phyloP scores from a whole-genome alignment of 2,797 vertebrate genomes.

The Sebastes matsubarae region DNA sequence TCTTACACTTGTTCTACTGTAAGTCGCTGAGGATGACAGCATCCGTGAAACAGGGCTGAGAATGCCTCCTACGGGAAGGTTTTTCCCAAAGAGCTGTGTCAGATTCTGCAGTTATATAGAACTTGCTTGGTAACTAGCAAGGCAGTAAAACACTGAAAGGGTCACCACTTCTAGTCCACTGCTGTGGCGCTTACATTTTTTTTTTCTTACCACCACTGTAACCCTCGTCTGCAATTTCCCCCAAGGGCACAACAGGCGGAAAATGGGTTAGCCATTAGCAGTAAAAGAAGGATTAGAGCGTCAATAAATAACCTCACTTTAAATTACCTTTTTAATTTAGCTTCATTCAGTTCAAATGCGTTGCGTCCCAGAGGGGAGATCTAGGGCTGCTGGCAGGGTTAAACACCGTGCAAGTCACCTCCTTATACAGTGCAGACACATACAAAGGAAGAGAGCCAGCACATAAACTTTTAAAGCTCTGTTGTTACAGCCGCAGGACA shows the following conservation, averaged over 20 bases:
- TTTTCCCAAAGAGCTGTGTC: slow-evolving; percentile 23
- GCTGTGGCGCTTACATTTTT: slow-evolving; percentile 11
- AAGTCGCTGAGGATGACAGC: slow-evolving; percentile 1
- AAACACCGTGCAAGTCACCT: background rate
- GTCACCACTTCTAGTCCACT: slow-evolving; percentile 19
- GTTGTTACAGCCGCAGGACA: background rate
- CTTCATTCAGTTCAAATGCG: slow-evolving; percentile 14
- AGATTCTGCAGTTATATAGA: slow-evolving; percentile 18
- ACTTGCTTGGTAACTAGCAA: slow-evolving; percentile 2
- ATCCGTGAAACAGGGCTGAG: background rate
- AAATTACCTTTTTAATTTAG: slow-evolving; percentile 26
- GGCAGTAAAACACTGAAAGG: slow-evolving; percentile 27
- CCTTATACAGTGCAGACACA: background rate
- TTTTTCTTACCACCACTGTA: background rate
- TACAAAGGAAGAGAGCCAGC: background rate
- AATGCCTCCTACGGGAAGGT: background rate
- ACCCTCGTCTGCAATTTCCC: background rate
- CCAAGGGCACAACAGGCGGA: background rate
- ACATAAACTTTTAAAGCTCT: background rate
- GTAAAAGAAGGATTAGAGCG: slow-evolving; percentile 1
- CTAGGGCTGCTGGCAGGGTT: background rate
- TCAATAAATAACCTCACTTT: slow-evolving; percentile 30
- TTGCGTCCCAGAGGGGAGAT: background rate
- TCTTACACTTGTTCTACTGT: background rate
- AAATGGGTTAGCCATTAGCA: slow-evolving; percentile 23